Conservation (phyloP, 1,140 invertebrate species). For the Drosophila nannoptera region DNA sequence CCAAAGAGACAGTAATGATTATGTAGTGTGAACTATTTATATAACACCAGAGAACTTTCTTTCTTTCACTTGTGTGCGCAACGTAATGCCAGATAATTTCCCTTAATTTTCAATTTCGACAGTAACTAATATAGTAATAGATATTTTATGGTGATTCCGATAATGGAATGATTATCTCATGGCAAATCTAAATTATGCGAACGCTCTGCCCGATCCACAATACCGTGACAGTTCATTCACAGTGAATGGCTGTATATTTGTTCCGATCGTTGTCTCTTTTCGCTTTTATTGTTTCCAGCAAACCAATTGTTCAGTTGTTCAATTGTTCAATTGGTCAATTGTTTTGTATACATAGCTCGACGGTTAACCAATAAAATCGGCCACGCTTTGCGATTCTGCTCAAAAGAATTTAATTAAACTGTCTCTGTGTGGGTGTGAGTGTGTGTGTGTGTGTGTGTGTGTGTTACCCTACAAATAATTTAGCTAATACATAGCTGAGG, state of each 20-base stretch:
- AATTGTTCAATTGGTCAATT: slow-evolving; percentile 67
- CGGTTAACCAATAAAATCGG: slow-evolving; percentile 62
- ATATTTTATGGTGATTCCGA: slow-evolving; percentile 14
- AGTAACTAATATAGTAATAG: slow-evolving; percentile 23
- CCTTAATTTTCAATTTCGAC: not conserved
- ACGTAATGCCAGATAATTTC: not conserved
- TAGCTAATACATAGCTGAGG: not conserved
- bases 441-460: not conserved
- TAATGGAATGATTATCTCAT: slow-evolving; percentile 38
- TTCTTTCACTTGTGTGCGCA: too few species aligned
- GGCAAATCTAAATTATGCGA: slow-evolving; percentile 20
- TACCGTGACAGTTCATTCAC: slow-evolving; percentile 53
- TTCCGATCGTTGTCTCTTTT: too few species aligned
- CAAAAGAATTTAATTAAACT: slow-evolving; percentile 40
- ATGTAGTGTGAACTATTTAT: too few species aligned
- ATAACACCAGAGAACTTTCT: too few species aligned
- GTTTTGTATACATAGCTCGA: slow-evolving; percentile 50
- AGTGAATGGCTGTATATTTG: slow-evolving; percentile 6
- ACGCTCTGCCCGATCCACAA: slow-evolving; percentile 23
- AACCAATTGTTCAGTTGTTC: slow-evolving; percentile 61
- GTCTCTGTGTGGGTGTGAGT: slow-evolving; percentile 7
- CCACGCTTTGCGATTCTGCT: slow-evolving; percentile 57
- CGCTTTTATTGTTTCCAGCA: slow-evolving; percentile 10
- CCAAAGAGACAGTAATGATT: too few species aligned
- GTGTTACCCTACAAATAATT: slow-evolving; percentile 9